Evolutionary conservation across 2,113 vertebrate genomes (phyloP).

Genomic region (Corythoichthys haematopterus): DNA sequence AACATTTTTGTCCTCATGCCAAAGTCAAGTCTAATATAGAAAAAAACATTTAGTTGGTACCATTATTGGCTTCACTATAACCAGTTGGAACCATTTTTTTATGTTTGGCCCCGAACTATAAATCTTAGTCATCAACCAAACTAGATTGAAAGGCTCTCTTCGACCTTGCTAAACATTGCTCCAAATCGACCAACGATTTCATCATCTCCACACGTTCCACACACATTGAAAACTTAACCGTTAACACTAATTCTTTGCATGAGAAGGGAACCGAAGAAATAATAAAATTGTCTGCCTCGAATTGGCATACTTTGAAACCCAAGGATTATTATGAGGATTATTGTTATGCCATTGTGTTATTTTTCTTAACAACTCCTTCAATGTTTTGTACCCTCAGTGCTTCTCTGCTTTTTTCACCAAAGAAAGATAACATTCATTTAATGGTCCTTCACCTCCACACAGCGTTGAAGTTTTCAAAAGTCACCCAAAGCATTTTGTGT

Average conservation of each 20-base stretch:
- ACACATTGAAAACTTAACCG: conserved; percentile 26
- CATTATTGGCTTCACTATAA: too few relatives aligned
- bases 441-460: conserved; percentile 50
- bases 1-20: too few relatives aligned
- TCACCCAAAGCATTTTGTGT: conserved; percentile 9
- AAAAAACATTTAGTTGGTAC: too few relatives aligned
- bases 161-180: conserved; percentile 28
- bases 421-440: background rate
- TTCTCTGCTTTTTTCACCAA: background rate
- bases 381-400: background rate
- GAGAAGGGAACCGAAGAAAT: background rate
- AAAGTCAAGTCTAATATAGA: too few relatives aligned
- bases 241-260: conserved; percentile 4
- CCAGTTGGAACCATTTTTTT: background rate
- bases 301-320: conserved; percentile 16
- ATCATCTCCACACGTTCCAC: conserved; percentile 31
- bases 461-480: conserved; percentile 36
- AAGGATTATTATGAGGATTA: conserved; percentile 21
- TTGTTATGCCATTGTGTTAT: conserved; percentile 4
- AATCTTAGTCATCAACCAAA: conserved; percentile 7
- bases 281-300: conserved; percentile 3
- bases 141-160: conserved; percentile 12
- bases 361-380: background rate
- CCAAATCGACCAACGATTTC: conserved; percentile 32
- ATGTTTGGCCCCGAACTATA: background rate